phyloP scores from a whole-genome alignment of 92 coral and sea anemone species.

The Meandrina meandrites region DNA sequence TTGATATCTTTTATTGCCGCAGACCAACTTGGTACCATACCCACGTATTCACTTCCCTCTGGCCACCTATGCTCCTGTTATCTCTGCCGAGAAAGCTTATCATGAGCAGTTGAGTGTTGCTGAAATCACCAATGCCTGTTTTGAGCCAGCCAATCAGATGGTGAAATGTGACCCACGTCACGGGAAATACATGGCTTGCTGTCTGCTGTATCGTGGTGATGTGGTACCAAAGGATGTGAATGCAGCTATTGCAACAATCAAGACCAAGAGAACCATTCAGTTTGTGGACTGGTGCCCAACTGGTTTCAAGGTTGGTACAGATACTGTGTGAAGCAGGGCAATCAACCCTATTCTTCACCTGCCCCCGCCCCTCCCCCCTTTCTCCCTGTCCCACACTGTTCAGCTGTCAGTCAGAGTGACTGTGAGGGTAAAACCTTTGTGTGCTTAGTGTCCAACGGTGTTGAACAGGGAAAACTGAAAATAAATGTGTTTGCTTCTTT shows the following conservation, averaged over 20 bases:
- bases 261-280: conserved; percentile 85
- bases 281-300: conserved; percentile 90
- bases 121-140: conserved; percentile 79
- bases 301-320: conserved; percentile 69
- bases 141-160: conserved; percentile 88
- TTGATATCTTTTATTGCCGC: not conserved
- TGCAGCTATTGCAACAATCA: conserved; percentile 84
- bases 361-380: too few relatives aligned
- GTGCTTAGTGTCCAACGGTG: too few relatives aligned
- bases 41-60: conserved; percentile 92
- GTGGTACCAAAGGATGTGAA: conserved; percentile 90
- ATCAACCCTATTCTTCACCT: too few relatives aligned
- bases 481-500: conserved; percentile 3
- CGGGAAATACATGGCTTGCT: conserved; percentile 94
- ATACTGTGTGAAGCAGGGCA: too few relatives aligned
- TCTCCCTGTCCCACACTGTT: too few relatives aligned
- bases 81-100: conserved; percentile 82
- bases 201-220: conserved; percentile 86
- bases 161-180: conserved; percentile 90
- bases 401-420: too few relatives aligned
- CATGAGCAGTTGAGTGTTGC: conserved; percentile 80
- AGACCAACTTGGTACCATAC: conserved; percentile 91
- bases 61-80: conserved; percentile 86
- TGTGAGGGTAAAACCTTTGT: too few relatives aligned
- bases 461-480: too few relatives aligned